phyloP scores from a whole-genome alignment of 2,113 vertebrate species.

The Anarhynchus alexandrinus region DNA sequence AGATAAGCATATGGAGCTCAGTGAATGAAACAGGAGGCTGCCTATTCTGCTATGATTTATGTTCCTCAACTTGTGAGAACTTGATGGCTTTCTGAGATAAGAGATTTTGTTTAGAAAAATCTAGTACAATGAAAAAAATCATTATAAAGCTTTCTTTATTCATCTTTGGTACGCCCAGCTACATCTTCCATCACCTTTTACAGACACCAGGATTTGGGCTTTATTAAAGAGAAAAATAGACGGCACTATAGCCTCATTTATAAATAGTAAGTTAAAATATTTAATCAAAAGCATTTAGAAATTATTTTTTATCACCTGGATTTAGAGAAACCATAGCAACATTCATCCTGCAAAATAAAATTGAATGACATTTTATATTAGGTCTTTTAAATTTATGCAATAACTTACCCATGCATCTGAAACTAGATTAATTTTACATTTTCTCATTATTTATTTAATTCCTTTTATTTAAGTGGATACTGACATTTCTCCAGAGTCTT shows the following conservation, averaged over 20 bases:
- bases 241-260: background rate
- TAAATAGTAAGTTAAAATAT: background rate
- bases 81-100: slow-evolving; percentile 47
- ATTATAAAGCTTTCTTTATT: background rate
- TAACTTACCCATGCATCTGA: background rate
- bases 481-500: background rate
- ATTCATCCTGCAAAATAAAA: background rate
- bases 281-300: background rate
- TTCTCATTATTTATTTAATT: slow-evolving; percentile 1
- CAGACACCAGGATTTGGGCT: background rate
- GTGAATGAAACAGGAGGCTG: slow-evolving; percentile 48
- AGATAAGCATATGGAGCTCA: slow-evolving; percentile 52
- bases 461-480: background rate
- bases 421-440: background rate
- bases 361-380: background rate
- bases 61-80: background rate
- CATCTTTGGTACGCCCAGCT: background rate
- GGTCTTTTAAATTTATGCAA: background rate
- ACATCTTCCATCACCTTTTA: background rate
- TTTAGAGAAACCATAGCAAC: background rate
- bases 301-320: background rate
- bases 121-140: background rate
- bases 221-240: background rate
- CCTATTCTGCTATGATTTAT: slow-evolving; percentile 42
- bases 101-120: slow-evolving; percentile 14